Base-by-base conservation (phyloP, 2,888 invertebrate genomes). In the Dolichomitus sp. region DNA sequence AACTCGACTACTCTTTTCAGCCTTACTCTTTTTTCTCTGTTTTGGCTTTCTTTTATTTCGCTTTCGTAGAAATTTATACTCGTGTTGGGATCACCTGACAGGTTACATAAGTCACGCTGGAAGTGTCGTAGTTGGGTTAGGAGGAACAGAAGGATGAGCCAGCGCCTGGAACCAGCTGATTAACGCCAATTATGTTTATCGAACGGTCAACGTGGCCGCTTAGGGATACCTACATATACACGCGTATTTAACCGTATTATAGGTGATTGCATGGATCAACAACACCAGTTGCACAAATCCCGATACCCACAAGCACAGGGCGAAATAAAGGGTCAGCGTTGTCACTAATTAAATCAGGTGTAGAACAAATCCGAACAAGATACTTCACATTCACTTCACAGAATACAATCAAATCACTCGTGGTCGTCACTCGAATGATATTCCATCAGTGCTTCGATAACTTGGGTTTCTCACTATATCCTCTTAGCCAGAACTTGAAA, bases 281-380 rank as follows among this genome's bases (percentile, higher is more conserved):
- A 37, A 77, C 90, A 90, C 91, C 87, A 91, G 90, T 90, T 90
- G 90, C 90, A 82, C 82, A 74, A 79, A 61, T 66, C 27, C 40
- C 11, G 65, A 27, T 19, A 65, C 12, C 27, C 45, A 23, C 27
- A 27, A 65, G 12, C 63, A 50, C 45, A 83, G 45, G 33, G 42
- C 2, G 23, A 74, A 80, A 73, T 83, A 84, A 76, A 40, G 40
- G 40, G 76, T 75, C 54, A 75, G 54, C 30, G 75, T 74, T 74
- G 61, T 74, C 65, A 66, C 77, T 54, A 74, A 80, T 80, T 63
- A 73, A 66, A 81, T 66, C 52, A 66, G 65, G 42, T 66, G 14
- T 23, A 65, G 54, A 68, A 52, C 45, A 65, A 50, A 80, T 9
- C 82, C 88, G 86, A 88, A 48, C 86, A 87, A 88, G 75, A 89